Conservation (phyloP, 2,797 vertebrate species). For the Pangasius mekongensis region DNA sequence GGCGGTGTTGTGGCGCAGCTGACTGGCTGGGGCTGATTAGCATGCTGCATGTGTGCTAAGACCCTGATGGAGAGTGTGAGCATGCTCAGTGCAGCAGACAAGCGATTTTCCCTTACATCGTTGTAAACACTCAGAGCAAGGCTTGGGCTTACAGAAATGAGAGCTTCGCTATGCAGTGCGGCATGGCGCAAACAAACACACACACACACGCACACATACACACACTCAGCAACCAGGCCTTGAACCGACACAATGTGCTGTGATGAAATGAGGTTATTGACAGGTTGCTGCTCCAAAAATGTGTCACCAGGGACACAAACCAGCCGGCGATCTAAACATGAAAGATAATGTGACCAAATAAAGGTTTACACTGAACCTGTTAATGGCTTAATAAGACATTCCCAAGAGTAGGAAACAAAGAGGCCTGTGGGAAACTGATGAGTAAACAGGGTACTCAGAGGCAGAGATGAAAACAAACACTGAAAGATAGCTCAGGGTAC, state of each 20-base stretch:
- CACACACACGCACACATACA: background rate
- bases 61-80: conserved; percentile 63
- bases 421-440: conserved; percentile 8
- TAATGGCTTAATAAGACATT: background rate
- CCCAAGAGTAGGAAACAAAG: background rate
- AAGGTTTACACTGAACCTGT: background rate
- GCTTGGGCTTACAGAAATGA: conserved; percentile 34
- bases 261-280: conserved; percentile 6
- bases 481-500: background rate
- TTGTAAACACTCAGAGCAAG: conserved; percentile 58
- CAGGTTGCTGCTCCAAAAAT: background rate
- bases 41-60: conserved; percentile 60
- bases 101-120: conserved; percentile 63
- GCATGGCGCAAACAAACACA: background rate
- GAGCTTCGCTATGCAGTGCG: conserved; percentile 8
- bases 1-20: conserved; percentile 35
- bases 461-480: conserved; percentile 5
- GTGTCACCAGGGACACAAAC: conserved; percentile 23
- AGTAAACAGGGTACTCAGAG: background rate
- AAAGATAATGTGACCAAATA: background rate
- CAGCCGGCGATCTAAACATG: background rate
- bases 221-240: background rate
- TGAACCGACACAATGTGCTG: background rate
- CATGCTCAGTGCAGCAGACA: conserved; percentile 71
- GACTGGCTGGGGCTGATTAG: conserved; percentile 54